phyloP scores from a whole-genome alignment of 2,113 vertebrate species.

The Urocitellus parryii region DNA sequence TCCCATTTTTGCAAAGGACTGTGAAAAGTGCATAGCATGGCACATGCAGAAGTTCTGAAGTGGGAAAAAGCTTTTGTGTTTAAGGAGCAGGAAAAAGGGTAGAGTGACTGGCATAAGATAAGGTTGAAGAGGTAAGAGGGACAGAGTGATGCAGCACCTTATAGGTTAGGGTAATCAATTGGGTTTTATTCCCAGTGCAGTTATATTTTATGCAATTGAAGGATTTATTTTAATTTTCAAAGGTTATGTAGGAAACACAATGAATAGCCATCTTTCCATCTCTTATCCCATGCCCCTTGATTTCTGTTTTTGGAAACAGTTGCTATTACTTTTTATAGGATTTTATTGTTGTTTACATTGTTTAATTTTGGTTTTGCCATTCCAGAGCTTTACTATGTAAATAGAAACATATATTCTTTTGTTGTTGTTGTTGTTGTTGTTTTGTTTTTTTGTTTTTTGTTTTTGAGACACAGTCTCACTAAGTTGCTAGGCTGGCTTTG shows the following conservation, averaged over 20 bases:
- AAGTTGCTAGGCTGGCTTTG: too few relatives aligned
- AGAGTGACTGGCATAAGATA: background rate
- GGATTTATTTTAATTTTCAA: background rate
- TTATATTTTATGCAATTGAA: background rate
- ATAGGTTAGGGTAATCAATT: background rate
- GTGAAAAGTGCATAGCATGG: background rate
- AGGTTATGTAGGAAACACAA: background rate
- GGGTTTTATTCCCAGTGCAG: background rate
- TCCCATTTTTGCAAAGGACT: background rate
- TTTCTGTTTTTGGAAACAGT: background rate
- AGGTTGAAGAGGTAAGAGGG: background rate
- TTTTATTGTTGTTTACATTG: background rate
- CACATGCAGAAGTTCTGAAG: background rate
- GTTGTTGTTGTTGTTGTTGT: too few relatives aligned
- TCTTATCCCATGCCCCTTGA: background rate
- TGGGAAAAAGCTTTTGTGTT: background rate
- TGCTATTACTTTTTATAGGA: background rate
- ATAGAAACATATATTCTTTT: background rate
- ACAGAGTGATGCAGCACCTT: background rate
- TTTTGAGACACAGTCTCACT: too few relatives aligned
- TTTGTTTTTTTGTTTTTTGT: too few relatives aligned
- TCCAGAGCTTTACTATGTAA: background rate
- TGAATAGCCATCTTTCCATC: background rate
- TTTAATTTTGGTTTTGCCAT: conserved; percentile 3
- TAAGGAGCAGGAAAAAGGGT: background rate